phyloP scores from a whole-genome alignment of 2,113 vertebrate genomes.

The Anguilla rostrata region DNA sequence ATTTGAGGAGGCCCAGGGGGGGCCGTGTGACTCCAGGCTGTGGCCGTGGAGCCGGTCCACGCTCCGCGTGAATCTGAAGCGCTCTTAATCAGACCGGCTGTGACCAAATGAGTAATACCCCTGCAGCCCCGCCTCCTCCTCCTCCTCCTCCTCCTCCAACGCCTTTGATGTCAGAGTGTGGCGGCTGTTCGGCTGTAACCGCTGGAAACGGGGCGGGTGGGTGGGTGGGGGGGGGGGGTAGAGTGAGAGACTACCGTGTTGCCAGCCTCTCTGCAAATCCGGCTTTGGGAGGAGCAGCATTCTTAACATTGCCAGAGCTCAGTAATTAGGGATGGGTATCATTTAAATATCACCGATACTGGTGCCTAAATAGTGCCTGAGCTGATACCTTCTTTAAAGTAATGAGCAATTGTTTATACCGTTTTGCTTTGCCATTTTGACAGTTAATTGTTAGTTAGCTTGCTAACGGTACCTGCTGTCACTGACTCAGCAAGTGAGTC shows the following conservation, averaged over 20 bases:
- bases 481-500: too few species aligned
- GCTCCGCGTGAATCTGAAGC: not conserved
- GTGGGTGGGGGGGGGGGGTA: not conserved
- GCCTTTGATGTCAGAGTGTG: conserved; percentile 8
- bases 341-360: too few species aligned
- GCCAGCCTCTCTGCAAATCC: too few species aligned
- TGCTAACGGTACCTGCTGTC: too few species aligned
- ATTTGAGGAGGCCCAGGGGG: not conserved
- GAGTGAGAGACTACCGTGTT: not conserved
- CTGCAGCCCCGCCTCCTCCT: not conserved
- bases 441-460: too few species aligned
- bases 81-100: conserved; percentile 13
- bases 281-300: not conserved
- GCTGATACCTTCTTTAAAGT: too few species aligned
- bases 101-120: conserved; percentile 20
- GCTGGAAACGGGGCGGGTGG: too few species aligned
- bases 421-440: too few species aligned
- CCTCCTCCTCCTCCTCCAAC: too few species aligned
- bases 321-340: too few species aligned
- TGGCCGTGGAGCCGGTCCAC: not conserved
- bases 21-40: not conserved
- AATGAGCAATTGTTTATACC: too few species aligned
- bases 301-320: not conserved
- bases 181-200: not conserved
- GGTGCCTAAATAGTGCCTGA: too few species aligned